Conservation (phyloP, 2,888 invertebrate genomes). For the Julus scandinavius region DNA sequence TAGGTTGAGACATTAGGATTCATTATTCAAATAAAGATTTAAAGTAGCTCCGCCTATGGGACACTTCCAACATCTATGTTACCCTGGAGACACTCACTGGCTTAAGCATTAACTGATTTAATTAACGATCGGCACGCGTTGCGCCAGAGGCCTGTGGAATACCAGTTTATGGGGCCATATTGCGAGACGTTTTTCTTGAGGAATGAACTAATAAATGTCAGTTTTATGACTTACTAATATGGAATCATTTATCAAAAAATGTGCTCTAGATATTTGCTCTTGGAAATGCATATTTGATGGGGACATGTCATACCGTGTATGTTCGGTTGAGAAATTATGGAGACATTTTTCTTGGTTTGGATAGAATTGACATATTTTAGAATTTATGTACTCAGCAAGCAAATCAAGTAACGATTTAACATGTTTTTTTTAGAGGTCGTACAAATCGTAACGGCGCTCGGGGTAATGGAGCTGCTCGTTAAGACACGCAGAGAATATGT, state of each 20-base stretch:
- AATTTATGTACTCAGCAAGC: slow-evolving; percentile 26
- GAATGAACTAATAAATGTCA: slow-evolving; percentile 21
- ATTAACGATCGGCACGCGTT: slow-evolving; percentile 26
- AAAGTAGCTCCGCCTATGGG: slow-evolving; percentile 25
- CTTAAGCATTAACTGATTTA: slow-evolving; percentile 23
- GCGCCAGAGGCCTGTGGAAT: not conserved
- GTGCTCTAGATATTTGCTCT: slow-evolving; percentile 22
- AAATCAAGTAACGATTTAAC: slow-evolving; percentile 6
- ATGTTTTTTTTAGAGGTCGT: not conserved
- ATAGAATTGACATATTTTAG: not conserved
- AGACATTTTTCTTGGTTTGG: not conserved
- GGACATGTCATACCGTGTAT: not conserved
- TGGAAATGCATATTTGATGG: slow-evolving; percentile 17
- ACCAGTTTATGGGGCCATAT: not conserved
- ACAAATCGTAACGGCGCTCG: not conserved
- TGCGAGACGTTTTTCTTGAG: slow-evolving; percentile 12
- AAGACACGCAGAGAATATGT: too few relatives aligned
- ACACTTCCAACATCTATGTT: not conserved
- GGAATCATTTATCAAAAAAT: slow-evolving; percentile 31
- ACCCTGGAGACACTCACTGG: slow-evolving; percentile 12
- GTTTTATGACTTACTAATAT: slow-evolving; percentile 25
- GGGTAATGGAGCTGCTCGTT: too few relatives aligned
- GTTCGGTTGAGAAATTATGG: slow-evolving; percentile 3
- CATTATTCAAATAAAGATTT: not conserved
- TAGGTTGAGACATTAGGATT: not conserved